Evolutionary conservation across 2,113 vertebrate species (phyloP).

Genomic region (Hydrolagus affinis): DNA sequence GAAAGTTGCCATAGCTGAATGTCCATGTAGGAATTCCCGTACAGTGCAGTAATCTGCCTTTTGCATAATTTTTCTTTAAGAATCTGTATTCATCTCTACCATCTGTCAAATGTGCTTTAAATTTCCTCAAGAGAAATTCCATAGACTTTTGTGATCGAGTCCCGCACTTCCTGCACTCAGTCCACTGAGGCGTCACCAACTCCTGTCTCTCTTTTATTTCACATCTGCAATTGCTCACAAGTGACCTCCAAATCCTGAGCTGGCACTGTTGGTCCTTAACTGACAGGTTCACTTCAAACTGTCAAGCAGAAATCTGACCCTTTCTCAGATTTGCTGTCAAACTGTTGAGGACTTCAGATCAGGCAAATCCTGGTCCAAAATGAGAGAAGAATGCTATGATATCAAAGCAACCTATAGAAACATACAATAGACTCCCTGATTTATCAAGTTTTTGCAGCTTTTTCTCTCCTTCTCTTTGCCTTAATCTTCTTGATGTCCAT

Average conservation of each 20-base stretch:
- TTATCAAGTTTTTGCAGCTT: background rate
- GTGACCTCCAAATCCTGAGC: background rate
- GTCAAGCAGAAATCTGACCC: constrained; percentile 41
- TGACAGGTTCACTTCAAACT: constrained; percentile 43
- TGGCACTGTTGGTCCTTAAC: constrained; percentile 29
- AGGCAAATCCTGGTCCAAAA: constrained; percentile 7
- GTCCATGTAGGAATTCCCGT: background rate
- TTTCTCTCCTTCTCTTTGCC: background rate
- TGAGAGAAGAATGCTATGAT: background rate
- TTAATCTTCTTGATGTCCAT: background rate
- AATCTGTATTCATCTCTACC: constrained; percentile 29
- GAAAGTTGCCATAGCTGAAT: background rate
- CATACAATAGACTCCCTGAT: background rate
- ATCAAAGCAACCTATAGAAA: background rate
- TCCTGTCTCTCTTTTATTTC: constrained; percentile 27
- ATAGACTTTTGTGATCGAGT: constrained; percentile 49
- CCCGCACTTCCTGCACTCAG: constrained; percentile 42
- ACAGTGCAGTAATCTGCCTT: background rate
- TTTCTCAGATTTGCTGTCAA: constrained; percentile 24
- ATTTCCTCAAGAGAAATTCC: constrained; percentile 50
- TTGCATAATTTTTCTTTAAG: background rate
- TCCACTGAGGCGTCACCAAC: constrained; percentile 47
- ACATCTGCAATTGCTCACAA: background rate
- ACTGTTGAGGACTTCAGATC: background rate
- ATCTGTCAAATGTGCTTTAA: constrained; percentile 45